Evolutionary conservation across 92 coral and sea anemone species (phyloP), one percentile per base, ranked within the genome.

Genomic region (Epizoanthus ramosus): DNA sequence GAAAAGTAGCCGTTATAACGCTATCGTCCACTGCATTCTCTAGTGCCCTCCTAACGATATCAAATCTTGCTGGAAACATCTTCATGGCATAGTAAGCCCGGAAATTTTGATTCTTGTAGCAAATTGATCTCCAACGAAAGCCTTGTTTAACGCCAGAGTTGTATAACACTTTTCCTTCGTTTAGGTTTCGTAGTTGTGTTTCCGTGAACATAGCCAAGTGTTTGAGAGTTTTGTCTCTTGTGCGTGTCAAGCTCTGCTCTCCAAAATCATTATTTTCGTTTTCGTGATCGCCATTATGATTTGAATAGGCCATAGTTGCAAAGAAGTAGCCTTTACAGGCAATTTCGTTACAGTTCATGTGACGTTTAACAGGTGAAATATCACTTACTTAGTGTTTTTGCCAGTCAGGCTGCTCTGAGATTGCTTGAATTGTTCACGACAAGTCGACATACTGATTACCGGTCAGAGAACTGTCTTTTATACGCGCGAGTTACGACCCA

Each of bases 1-100:
- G 82, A 35, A 77, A 77, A 15, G 82, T 77, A 2, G 82, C 82
- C n/a, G 82, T 77, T 41, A 77, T 22, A 56, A 77, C 47, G 3
- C 82, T 77, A 3, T 61, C 82, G 9, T 77, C 82, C 6, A 61
- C 82, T 1, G 82, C 82, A 16, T 59, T 63, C 13, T 77, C 71
- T 35, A 77, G 15, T 6, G 82, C 82, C 22, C 57, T 77, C 45
- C 82, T 37, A 57, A 77, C 70, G 58, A 77, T 41, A 6, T 61
- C 50, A 22, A 61, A 77, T 23, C 82, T 61, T 21, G 82, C 82
- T 61, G 71, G 82, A 31, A 77, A 77, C 54, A 77, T 61, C 56
- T 77, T 77, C 82, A 77, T 77, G 8, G 71, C 58, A 22, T 77
- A 77, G 39, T 77, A 77, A 2, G 82, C 82, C 3, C 82, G 82